phyloP scores from a whole-genome alignment of 2,113 vertebrate species.

The Protobothrops flavoviridis region DNA sequence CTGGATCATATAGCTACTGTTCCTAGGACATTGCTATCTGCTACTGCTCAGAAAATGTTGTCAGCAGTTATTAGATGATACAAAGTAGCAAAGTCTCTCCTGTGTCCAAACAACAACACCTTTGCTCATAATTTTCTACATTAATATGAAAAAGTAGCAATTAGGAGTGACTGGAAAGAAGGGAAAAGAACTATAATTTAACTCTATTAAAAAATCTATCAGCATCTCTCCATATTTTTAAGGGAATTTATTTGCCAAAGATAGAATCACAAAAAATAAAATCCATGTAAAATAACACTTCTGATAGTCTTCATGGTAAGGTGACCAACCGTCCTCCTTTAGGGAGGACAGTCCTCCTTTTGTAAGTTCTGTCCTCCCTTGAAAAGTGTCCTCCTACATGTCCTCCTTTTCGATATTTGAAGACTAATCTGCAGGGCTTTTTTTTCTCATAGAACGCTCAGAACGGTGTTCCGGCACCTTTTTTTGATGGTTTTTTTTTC shows the following conservation, averaged over 20 bases:
- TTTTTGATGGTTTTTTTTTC: too few species aligned
- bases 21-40: conserved; percentile 67
- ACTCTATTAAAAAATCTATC: neutral
- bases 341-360: too few species aligned
- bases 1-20: conserved; percentile 55
- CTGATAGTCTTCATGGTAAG: neutral
- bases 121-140: conserved; percentile 29
- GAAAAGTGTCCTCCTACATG: too few species aligned
- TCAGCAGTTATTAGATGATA: conserved; percentile 55
- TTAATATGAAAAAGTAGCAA: conserved; percentile 40
- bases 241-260: neutral
- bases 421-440: too few species aligned
- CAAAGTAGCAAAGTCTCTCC: conserved; percentile 66
- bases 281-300: neutral
- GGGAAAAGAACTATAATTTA: neutral
- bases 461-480: too few species aligned
- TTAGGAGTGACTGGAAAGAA: conserved; percentile 3
- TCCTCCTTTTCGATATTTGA: too few species aligned
- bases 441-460: too few species aligned
- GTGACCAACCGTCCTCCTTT: too few species aligned
- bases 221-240: neutral
- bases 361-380: too few species aligned
- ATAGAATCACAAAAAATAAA: neutral
- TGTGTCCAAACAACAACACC: conserved; percentile 28
- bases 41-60: conserved; percentile 57